Base-by-base conservation (phyloP, 2,113 vertebrate species). In the Bos indicus region DNA sequence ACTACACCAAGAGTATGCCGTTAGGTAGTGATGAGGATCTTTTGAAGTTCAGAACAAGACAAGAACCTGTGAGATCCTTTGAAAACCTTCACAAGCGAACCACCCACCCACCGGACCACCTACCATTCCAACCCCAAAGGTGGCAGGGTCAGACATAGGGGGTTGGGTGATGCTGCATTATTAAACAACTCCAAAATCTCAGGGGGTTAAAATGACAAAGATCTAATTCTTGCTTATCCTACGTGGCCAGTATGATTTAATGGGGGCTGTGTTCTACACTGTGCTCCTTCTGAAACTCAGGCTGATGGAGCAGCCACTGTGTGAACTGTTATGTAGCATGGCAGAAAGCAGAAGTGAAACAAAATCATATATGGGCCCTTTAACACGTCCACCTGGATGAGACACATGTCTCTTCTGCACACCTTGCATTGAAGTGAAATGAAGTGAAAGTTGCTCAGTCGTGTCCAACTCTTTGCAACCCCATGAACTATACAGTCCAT, bases 381-480 rank as follows among this genome's bases (percentile, higher is more conserved):
- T 40, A 88, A 40, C 28, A 64, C 28, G 23, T 67, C 15, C 12
- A 33, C 33, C 54, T 40, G 14, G 54, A 71, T 74, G 46, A 86
- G 23, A 56, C 59, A 33, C 0, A 8, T 43, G 7, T n/a, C 17
- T 43, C 52, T 59, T 93, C n/a, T 74, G n/a, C 36, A 71, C n/a
- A 71, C 64, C n/a, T 71, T 71, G 64, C 64, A 71, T 1, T 71
- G n/a, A 71, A 71, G 17, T 71, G n/a, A 36, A 71, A 36, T 71
- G n/a, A 67, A 67, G 1, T 67, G 17, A 71, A 36, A 71, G n/a
- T 71, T 0, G 0, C n/a, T 71, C n/a, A 71, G n/a, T 71, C 9
- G 0, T 71, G 17, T 71, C 1, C 64, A 21, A 5, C 64, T 71
- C 64, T 71, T 71, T 71, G 64, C 2, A 2, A 36, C 17, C n/a